phyloP scores from a whole-genome alignment of 2,888 invertebrate genomes.

The Dyspetes luteomarginatus region DNA sequence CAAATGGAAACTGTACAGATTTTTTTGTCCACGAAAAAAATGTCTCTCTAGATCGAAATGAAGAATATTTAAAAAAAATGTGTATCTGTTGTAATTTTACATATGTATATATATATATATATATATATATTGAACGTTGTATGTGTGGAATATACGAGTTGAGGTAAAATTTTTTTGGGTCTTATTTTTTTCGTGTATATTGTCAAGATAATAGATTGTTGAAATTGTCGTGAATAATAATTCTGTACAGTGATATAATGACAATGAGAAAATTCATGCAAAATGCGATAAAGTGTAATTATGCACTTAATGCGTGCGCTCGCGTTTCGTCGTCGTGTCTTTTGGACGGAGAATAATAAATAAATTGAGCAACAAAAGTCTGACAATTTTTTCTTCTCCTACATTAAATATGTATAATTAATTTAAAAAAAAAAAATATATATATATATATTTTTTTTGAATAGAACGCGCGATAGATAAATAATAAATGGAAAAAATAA shows the following conservation, averaged over 20 bases:
- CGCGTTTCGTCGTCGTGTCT: constrained; percentile 34
- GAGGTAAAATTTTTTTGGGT: neutral
- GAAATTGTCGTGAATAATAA: neutral
- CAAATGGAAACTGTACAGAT: constrained; percentile 39
- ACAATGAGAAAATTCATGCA: constrained; percentile 61
- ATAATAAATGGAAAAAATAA: too few relatives aligned
- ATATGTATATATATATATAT: neutral
- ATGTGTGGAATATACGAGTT: neutral
- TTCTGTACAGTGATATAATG: constrained; percentile 56
- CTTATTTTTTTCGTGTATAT: neutral
- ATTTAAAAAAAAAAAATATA: neutral
- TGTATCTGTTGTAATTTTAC: too few relatives aligned
- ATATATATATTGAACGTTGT: neutral
- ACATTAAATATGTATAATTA: too few relatives aligned
- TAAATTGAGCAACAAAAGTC: too few relatives aligned
- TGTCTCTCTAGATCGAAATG: constrained; percentile 16
- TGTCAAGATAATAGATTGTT: too few relatives aligned
- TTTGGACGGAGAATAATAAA: neutral
- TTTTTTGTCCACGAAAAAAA: constrained; percentile 19
- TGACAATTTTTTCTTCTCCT: too few relatives aligned
- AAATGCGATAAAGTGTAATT: constrained; percentile 52
- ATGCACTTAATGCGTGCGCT: constrained; percentile 41
- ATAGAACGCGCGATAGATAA: too few relatives aligned
- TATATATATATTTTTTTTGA: neutral
- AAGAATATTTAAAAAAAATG: constrained; percentile 27